These are phyloP conservation scores for Dryas iulia DNA, from an alignment of 1,140 invertebrate genomes.

Conservation along the genomic window DNA sequence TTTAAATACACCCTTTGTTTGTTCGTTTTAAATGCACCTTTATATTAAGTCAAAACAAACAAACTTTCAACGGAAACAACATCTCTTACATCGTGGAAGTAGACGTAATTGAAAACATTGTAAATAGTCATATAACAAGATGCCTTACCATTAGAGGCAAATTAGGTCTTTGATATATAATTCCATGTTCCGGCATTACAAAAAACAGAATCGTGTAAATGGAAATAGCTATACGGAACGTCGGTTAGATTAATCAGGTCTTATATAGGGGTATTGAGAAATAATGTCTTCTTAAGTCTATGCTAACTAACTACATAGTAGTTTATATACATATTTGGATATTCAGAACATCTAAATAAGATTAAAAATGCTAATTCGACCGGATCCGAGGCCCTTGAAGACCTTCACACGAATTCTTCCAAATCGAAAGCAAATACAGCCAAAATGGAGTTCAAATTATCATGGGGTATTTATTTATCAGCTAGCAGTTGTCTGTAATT, in stretches of 20 bases:
- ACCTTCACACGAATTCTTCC: slow-evolving; percentile 29
- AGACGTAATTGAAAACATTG: neutral
- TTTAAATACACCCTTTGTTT: no score
- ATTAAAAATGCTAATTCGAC: slow-evolving; percentile 20
- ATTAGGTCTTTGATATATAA: neutral
- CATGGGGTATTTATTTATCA: neutral
- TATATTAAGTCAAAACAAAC: no score
- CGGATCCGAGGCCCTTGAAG: slow-evolving; percentile 25
- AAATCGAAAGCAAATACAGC: slow-evolving; percentile 25
- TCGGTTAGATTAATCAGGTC: slow-evolving; percentile 6
- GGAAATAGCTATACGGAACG: slow-evolving; percentile 2
- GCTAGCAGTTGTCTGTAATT: no score
- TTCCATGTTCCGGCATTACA: neutral
- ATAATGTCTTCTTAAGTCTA: neutral
- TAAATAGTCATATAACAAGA: neutral
- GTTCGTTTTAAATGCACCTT: no score
- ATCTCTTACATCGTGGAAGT: neutral
- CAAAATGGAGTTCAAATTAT: slow-evolving; percentile 5
- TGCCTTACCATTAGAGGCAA: neutral
- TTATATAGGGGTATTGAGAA: neutral
- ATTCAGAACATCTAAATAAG: slow-evolving; percentile 13
- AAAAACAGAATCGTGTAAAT: slow-evolving; percentile 6
- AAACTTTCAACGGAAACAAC: neutral
- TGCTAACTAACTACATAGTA: slow-evolving; percentile 3
- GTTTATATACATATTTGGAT: slow-evolving; percentile 22